phyloP scores from a whole-genome alignment of 2,797 vertebrate genomes.

The Perodicticus potto region DNA sequence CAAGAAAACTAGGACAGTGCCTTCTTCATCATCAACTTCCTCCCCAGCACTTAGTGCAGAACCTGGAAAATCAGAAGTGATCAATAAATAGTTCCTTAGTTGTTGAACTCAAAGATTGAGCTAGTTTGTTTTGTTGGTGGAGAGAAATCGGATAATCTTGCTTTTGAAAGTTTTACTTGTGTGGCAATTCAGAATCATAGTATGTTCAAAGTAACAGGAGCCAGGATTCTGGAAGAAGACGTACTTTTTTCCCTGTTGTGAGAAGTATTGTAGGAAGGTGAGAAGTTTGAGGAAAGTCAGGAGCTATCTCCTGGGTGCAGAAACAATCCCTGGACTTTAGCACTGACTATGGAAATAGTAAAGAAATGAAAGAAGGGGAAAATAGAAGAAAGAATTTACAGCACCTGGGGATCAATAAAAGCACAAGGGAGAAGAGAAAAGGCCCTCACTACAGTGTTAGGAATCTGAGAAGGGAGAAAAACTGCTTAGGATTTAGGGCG shows the following conservation, averaged over 20 bases:
- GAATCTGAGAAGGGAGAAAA: constrained; percentile 19
- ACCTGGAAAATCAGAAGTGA: constrained; percentile 5
- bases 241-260: not conserved
- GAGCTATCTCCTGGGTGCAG: not conserved
- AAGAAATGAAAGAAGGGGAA: constrained; percentile 19
- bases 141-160: not conserved
- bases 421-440: not conserved
- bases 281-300: constrained; percentile 27
- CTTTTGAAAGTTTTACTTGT: constrained; percentile 38
- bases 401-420: constrained; percentile 30
- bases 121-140: constrained; percentile 38
- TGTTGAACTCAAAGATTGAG: constrained; percentile 30
- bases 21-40: constrained; percentile 48
- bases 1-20: constrained; percentile 50
- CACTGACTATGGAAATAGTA: not conserved
- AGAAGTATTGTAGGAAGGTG: not conserved
- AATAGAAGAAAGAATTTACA: constrained; percentile 36
- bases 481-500: not conserved
- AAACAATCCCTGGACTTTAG: constrained; percentile 41
- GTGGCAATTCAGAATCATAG: constrained; percentile 45
- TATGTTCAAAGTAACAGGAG: constrained; percentile 26
- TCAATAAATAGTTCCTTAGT: constrained; percentile 58
- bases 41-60: constrained; percentile 31
- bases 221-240: not conserved
- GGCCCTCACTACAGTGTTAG: not conserved